phyloP scores from a whole-genome alignment of 2,797 vertebrate genomes.

The Luscinia megarhynchos region DNA sequence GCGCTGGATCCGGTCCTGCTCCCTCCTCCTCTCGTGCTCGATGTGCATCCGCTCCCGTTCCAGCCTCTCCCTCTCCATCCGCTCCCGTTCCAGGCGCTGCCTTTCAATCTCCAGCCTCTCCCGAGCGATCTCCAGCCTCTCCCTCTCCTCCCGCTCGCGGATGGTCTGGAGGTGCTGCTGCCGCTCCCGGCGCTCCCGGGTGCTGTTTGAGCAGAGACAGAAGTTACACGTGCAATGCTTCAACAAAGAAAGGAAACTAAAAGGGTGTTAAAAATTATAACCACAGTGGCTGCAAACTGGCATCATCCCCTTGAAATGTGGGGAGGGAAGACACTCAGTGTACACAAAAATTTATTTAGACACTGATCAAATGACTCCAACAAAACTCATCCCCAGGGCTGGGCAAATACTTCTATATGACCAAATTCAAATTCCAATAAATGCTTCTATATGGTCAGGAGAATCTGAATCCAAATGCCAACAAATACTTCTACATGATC shows the following conservation, averaged over 20 bases:
- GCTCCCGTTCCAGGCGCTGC: constrained; percentile 89
- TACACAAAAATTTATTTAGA: not conserved
- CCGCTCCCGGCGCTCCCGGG: constrained; percentile 85
- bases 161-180: constrained; percentile 91
- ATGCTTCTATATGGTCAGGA: too few relatives aligned
- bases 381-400: not conserved
- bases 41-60: constrained; percentile 92
- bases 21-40: constrained; percentile 90
- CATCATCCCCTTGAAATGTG: not conserved
- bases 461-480: not conserved
- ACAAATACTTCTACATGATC: too few relatives aligned
- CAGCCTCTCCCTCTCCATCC: constrained; percentile 92
- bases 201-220: constrained; percentile 38
- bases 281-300: not conserved
- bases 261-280: not conserved
- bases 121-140: constrained; percentile 87
- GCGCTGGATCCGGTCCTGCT: constrained; percentile 93
- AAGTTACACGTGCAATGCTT: not conserved
- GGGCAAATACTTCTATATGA: not conserved
- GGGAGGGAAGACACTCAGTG: not conserved
- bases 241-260: not conserved
- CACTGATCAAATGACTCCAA: not conserved
- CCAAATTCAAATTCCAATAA: too few relatives aligned
- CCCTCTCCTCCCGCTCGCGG: constrained; percentile 90
- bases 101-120: constrained; percentile 91